These are phyloP conservation scores for Euleptes europaea DNA, from an alignment of 2,113 vertebrate species.

Conservation along the genomic window DNA sequence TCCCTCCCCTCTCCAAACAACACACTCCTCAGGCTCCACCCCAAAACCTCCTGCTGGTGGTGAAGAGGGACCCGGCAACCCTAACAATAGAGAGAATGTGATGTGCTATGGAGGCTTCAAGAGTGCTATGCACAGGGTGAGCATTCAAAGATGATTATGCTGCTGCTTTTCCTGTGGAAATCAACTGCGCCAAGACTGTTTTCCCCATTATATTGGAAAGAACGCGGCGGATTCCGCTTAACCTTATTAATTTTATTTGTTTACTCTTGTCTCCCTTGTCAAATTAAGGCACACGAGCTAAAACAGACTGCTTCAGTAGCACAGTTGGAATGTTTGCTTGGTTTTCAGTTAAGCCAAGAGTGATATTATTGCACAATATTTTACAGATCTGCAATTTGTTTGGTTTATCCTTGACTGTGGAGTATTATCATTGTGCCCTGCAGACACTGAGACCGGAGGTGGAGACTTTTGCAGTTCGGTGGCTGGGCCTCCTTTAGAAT, in stretches of 20 bases:
- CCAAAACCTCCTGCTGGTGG: no score
- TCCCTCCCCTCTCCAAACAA: no score
- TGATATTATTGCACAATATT: conserved; percentile 20
- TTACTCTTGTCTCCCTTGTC: conserved; percentile 33
- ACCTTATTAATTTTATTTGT: conserved; percentile 42
- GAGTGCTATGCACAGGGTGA: not conserved
- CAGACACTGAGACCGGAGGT: conserved; percentile 6
- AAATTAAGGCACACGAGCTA: conserved; percentile 41
- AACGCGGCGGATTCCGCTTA: conserved; percentile 46
- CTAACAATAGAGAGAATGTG: no score
- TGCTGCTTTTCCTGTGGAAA: conserved; percentile 31
- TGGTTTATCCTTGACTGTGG: conserved; percentile 15
- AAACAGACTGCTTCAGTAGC: conserved; percentile 24
- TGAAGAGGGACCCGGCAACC: no score
- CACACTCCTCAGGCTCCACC: no score
- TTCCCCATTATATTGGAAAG: conserved; percentile 42
- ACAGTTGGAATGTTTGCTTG: conserved; percentile 21
- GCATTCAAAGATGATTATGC: not conserved
- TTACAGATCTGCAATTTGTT: conserved; percentile 18
- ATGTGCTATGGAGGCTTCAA: not conserved
- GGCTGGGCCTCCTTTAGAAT: not conserved
- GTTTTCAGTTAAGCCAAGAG: conserved; percentile 20
- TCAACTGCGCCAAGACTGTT: conserved; percentile 30
- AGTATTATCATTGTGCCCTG: not conserved
- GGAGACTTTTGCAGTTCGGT: not conserved